phyloP scores from a whole-genome alignment of 2,113 vertebrate species.

The Tonatia bakeri region DNA sequence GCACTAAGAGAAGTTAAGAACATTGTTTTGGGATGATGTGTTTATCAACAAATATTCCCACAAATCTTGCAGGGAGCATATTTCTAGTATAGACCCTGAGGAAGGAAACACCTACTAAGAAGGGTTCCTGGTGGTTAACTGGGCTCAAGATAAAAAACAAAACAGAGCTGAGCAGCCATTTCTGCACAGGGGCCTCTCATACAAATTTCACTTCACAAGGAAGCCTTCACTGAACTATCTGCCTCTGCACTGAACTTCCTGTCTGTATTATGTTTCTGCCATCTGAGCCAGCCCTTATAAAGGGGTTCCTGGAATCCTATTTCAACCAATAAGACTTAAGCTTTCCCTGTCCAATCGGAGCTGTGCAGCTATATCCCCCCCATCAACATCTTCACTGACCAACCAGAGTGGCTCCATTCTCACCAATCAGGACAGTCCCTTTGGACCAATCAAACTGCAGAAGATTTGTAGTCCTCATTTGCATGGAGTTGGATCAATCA shows the following conservation, averaged over 20 bases:
- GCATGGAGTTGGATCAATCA: background rate
- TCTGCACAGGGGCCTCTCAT: background rate
- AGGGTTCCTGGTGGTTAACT: background rate
- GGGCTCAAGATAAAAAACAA: background rate
- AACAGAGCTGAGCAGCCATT: background rate
- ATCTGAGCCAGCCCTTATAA: background rate
- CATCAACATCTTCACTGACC: background rate
- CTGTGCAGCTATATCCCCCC: background rate
- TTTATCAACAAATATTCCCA: background rate
- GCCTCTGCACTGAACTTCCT: background rate
- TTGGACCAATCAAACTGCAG: background rate
- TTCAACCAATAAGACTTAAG: background rate
- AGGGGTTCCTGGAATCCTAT: background rate
- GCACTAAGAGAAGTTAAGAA: background rate
- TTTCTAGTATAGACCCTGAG: background rate
- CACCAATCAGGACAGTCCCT: background rate
- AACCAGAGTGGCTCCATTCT: background rate
- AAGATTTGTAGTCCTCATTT: background rate
- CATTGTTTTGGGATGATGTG: background rate
- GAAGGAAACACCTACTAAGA: background rate
- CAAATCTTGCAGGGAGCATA: background rate
- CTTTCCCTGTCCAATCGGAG: background rate
- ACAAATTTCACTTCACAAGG: background rate
- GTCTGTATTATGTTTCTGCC: background rate
- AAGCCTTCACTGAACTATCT: background rate